A percentile compares a stretch with the other conserved stretches of the same genome.
Conservation (phyloP, 2,888 invertebrate species). For the Trichopria drosophilae region DNA sequence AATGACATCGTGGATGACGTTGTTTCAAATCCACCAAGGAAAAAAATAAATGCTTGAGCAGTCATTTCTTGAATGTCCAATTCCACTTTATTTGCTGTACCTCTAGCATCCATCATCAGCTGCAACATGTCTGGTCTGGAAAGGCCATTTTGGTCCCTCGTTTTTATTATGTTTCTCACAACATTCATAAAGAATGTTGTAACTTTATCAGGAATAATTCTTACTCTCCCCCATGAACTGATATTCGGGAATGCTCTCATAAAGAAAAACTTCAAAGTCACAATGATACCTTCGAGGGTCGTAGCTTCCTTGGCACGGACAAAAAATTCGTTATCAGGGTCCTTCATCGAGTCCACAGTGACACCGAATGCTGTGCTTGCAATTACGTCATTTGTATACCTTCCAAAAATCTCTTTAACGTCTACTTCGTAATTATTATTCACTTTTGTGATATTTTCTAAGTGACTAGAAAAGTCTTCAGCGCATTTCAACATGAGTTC, state of each 20-base stretch:
- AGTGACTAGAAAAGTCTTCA: conserved; percentile 37
- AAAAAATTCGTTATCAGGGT: no score
- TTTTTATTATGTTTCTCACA: conserved; percentile 34
- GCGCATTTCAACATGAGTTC: conserved; percentile 56
- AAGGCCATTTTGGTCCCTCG: conserved; percentile 39
- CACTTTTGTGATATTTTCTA: no score
- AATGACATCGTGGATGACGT: conserved; percentile 41
- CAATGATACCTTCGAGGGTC: no score
- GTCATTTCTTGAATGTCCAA: conserved; percentile 53
- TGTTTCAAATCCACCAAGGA: conserved; percentile 46
- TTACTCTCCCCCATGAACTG: no score
- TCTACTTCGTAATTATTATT: no score
- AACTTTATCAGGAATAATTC: no score
- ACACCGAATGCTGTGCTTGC: no score
- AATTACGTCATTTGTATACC: no score
- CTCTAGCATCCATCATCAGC: conserved; percentile 60
- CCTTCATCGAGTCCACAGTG: no score
- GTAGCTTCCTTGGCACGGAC: no score
- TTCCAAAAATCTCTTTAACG: no score
- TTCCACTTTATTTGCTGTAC: conserved; percentile 24
- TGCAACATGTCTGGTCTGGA: conserved; percentile 65
- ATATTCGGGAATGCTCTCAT: conserved; percentile 19
- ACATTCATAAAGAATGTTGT: conserved; percentile 32
- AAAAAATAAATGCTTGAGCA: conserved; percentile 40
- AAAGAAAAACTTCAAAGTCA: conserved; percentile 30